These are phyloP conservation scores for Rhinophrynus dorsalis DNA, from an alignment of 2,797 vertebrate genomes.

Conservation along the genomic window DNA sequence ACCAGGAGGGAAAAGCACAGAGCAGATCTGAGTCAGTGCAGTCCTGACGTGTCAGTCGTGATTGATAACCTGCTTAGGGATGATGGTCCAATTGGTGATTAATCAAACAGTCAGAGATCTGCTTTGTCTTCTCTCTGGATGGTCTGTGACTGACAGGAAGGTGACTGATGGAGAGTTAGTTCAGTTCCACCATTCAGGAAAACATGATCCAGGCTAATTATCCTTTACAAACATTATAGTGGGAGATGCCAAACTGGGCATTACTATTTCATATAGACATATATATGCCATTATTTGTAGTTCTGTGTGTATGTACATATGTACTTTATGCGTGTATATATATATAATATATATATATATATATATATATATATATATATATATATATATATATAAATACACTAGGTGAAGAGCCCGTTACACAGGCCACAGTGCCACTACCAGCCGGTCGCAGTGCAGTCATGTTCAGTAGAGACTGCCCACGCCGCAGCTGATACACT, in stretches of 20 bases:
- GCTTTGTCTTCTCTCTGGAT: slow-evolving; percentile 19
- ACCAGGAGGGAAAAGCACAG: slow-evolving; percentile 16
- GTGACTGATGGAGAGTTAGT: slow-evolving; percentile 29
- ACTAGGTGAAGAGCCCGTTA: no score
- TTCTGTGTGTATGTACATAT: no score
- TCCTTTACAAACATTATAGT: slow-evolving; percentile 7
- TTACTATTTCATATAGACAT: no score
- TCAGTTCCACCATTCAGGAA: slow-evolving; percentile 19
- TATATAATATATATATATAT: no score
- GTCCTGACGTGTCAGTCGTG: slow-evolving; percentile 24
- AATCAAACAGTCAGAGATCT: slow-evolving; percentile 35
- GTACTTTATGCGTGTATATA: no score
- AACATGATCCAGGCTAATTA: slow-evolving; percentile 24
- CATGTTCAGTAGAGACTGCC: no score
- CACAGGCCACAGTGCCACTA: no score
- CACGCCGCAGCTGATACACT: no score
- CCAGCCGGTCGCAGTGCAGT: no score
- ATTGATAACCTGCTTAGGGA: slow-evolving; percentile 35
- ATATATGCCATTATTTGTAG: no score
- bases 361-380: no score
- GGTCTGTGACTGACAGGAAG: slow-evolving; percentile 18
- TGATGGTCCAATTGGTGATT: slow-evolving; percentile 31
- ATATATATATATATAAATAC: no score
- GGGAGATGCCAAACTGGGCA: not conserved
- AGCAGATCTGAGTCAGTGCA: slow-evolving; percentile 10